phyloP scores from a whole-genome alignment of 1,140 invertebrate genomes.

The Acromyrmex echinatior region DNA sequence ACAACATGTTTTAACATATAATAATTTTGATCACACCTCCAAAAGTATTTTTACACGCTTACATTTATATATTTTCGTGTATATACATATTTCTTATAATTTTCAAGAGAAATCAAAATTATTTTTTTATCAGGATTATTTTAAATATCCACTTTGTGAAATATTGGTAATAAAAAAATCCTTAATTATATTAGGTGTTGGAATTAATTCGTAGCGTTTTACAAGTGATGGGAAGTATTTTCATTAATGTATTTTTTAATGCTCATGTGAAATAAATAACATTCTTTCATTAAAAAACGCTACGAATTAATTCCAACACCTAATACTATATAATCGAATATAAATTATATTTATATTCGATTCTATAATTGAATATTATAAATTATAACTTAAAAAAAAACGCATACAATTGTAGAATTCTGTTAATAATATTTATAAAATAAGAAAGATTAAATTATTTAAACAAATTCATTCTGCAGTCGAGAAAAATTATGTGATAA shows the following conservation, averaged over 20 bases:
- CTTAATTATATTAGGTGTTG: no score
- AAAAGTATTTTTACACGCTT: background rate
- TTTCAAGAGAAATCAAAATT: constrained; percentile 5
- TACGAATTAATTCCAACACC: no score
- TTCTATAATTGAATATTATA: background rate
- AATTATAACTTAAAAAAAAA: background rate
- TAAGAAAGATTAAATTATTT: background rate
- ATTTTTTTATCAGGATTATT: background rate
- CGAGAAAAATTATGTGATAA: background rate
- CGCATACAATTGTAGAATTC: background rate
- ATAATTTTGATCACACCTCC: background rate
- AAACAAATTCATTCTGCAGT: background rate
- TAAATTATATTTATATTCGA: background rate
- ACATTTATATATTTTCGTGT: background rate
- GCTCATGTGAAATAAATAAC: no score
- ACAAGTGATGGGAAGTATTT: no score
- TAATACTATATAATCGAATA: background rate
- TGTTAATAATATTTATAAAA: constrained; percentile 16
- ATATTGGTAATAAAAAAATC: background rate
- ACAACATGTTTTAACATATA: background rate
- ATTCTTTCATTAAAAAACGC: no score
- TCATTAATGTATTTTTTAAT: no score
- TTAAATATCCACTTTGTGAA: background rate
- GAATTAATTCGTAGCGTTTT: no score
- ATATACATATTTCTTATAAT: constrained; percentile 1